Percentiles rank a stretch among this genome's conserved stretches.
These are phyloP conservation scores for Gymnocephalus cernua DNA, from an alignment of 2,113 vertebrate species.

Conservation along the genomic window DNA sequence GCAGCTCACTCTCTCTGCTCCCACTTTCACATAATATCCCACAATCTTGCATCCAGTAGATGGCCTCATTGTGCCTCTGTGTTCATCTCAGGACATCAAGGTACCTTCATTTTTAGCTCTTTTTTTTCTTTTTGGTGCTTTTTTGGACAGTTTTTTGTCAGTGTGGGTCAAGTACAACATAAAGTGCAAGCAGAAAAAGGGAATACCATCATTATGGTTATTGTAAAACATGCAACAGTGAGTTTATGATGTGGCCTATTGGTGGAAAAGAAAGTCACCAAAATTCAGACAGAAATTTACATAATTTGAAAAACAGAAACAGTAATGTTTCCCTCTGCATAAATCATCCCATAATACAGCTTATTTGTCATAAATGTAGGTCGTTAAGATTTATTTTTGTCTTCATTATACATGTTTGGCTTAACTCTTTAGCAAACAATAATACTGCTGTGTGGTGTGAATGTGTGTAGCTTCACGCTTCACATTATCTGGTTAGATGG, in stretches of 20 bases:
- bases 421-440: not conserved
- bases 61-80: conserved; percentile 76
- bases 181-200: not conserved
- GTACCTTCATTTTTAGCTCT: conserved; percentile 17
- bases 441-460: not conserved
- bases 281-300: conserved; percentile 14
- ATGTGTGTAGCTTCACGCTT: conserved; percentile 6
- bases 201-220: not conserved
- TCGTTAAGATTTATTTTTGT: not conserved
- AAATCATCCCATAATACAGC: not conserved
- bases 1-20: conserved; percentile 30
- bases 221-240: not conserved
- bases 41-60: conserved; percentile 69
- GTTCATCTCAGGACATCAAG: conserved; percentile 53
- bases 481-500: conserved; percentile 47
- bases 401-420: not conserved
- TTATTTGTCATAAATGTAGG: not conserved
- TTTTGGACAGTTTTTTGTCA: not conserved
- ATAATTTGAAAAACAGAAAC: not conserved
- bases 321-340: not conserved
- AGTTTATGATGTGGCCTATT: not conserved
- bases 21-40: conserved; percentile 10
- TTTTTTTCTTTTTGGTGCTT: conserved; percentile 20
- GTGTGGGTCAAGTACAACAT: not conserved
- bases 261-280: not conserved